phyloP scores from a whole-genome alignment of 2,113 vertebrate genomes.

The Myiozetetes cayanensis region DNA sequence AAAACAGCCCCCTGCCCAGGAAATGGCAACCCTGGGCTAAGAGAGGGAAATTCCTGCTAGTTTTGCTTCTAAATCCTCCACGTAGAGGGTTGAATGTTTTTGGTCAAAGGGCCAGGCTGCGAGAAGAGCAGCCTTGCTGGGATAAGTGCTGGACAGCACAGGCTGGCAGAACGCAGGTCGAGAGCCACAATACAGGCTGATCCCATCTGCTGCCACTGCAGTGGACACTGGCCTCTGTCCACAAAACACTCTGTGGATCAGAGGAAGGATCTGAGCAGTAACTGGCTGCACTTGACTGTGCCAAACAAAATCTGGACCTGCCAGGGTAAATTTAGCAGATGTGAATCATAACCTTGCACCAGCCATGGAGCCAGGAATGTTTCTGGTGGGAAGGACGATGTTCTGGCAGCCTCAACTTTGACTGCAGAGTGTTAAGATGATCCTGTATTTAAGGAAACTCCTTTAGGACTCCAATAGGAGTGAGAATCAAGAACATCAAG shows the following conservation, averaged over 20 bases:
- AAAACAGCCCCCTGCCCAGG: not conserved
- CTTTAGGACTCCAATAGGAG: not conserved
- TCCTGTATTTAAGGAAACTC: not conserved
- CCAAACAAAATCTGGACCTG: not conserved
- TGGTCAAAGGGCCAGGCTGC: not conserved
- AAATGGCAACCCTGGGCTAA: not conserved
- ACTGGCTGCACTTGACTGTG: not conserved
- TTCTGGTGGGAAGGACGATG: not conserved
- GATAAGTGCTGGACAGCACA: not conserved
- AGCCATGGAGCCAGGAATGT: accelerated
- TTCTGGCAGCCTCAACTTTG: not conserved
- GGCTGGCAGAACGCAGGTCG: not conserved
- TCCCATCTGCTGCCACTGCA: slow-evolving; percentile 5
- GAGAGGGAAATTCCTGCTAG: not conserved
- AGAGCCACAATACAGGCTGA: not conserved
- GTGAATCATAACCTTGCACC: not conserved
- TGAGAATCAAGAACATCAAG: not conserved
- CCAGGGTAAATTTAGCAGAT: not conserved
- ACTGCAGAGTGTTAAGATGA: not conserved
- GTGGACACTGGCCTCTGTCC: not conserved
- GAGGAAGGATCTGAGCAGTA: not conserved
- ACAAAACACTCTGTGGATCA: not conserved
- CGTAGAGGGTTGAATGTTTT: not conserved
- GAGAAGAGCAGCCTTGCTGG: not conserved
- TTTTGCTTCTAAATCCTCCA: not conserved